These are phyloP conservation scores for Thalassoma bifasciatum DNA, from an alignment of 2,113 vertebrate genomes.

Conservation along the genomic window DNA sequence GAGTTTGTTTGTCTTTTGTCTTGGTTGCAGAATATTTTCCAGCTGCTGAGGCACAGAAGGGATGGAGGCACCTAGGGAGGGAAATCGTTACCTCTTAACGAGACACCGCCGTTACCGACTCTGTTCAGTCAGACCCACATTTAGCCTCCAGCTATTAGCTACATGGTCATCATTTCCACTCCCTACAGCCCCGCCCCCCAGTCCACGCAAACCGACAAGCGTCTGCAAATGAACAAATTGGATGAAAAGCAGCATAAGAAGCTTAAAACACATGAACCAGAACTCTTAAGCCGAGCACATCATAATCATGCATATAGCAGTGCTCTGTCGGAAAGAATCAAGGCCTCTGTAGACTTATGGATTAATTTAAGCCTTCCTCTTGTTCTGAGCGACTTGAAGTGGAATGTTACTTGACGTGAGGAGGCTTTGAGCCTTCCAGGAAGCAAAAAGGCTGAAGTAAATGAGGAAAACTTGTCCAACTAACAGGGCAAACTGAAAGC, in stretches of 20 bases:
- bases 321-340: conserved; percentile 23
- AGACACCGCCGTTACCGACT: conserved; percentile 16
- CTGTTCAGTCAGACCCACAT: conserved; percentile 45
- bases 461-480: conserved; percentile 11
- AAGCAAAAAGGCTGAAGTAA: conserved; percentile 20
- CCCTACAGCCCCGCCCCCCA: conserved; percentile 41
- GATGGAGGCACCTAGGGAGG: conserved; percentile 90
- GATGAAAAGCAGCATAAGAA: conserved; percentile 25
- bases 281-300: conserved; percentile 54
- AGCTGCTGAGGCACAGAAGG: conserved; percentile 92
- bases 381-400: conserved; percentile 42
- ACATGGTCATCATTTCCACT: conserved; percentile 45
- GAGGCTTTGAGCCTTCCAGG: conserved; percentile 6
- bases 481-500: conserved; percentile 26
- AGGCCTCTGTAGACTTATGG: conserved; percentile 27
- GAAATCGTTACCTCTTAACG: conserved; percentile 80
- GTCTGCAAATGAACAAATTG: conserved; percentile 51
- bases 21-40: conserved; percentile 93
- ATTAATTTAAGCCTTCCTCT: conserved; percentile 42
- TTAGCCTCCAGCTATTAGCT: conserved; percentile 39
- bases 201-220: conserved; percentile 50
- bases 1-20: conserved; percentile 21
- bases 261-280: conserved; percentile 34
- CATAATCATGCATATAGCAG: conserved; percentile 46
- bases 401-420: conserved; percentile 34